Percentiles rank a stretch among this genome's conserved stretches.
Evolutionary conservation across 2,113 vertebrate species (phyloP).

Genomic region (Mus spicilegus): DNA sequence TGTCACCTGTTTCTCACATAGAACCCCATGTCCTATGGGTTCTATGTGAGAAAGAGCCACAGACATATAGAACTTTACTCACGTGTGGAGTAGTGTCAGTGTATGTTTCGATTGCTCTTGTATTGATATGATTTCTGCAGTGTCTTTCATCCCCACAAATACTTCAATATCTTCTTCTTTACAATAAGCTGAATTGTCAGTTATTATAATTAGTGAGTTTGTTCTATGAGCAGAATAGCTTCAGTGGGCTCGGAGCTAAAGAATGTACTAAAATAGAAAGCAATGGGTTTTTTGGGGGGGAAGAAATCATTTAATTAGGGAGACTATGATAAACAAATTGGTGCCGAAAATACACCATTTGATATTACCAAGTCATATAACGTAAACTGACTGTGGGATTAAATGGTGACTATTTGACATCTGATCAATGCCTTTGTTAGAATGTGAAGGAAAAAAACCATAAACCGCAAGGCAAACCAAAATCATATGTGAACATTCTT

Average conservation of each 20-base stretch:
- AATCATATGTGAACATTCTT: neutral
- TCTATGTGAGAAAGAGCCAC: neutral
- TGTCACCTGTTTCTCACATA: too few relatives aligned
- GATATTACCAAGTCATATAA: neutral
- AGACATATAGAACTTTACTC: neutral
- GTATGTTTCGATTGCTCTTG: neutral
- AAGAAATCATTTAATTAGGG: constrained; percentile 18
- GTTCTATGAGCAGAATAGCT: neutral
- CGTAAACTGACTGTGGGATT: neutral
- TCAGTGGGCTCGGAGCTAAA: constrained; percentile 13
- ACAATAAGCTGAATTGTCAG: neutral
- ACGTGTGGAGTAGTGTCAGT: neutral
- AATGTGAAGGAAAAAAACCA: neutral
- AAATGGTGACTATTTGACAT: neutral
- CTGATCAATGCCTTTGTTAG: constrained; percentile 28
- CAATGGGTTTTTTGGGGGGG: neutral
- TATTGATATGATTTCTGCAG: neutral
- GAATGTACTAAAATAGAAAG: neutral
- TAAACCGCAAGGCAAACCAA: neutral
- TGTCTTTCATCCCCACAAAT: neutral
- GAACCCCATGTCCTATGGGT: neutral
- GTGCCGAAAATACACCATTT: neutral
- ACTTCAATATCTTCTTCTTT: neutral
- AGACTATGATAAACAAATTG: neutral
- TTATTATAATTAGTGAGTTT: neutral